These are phyloP conservation scores for Calameuta filiformis DNA, from an alignment of 2,888 invertebrate species.

Conservation along the genomic window DNA sequence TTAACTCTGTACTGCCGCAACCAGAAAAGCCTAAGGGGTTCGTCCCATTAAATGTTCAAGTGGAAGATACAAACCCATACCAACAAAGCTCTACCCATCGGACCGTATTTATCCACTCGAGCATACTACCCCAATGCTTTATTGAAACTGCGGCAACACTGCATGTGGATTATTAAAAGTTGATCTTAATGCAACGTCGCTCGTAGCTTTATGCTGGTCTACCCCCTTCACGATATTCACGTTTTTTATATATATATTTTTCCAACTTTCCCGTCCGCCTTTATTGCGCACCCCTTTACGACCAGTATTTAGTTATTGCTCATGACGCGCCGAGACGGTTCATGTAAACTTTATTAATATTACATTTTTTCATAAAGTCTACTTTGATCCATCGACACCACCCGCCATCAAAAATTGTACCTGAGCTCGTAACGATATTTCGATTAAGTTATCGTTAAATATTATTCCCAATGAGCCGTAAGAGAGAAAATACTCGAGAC, in stretches of 20 bases:
- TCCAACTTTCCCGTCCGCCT: not conserved
- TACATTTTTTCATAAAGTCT: not conserved
- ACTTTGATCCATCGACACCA: not conserved
- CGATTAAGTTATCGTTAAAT: not conserved
- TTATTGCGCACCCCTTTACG: not conserved
- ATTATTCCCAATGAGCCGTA: not conserved
- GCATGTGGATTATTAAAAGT: slow-evolving; percentile 1
- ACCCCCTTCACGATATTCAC: not conserved
- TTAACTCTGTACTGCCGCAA: not conserved
- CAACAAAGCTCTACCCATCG: not conserved
- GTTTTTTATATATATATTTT: not conserved
- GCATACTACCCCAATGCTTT: not conserved
- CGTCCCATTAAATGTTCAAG: not conserved
- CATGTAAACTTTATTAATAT: not conserved
- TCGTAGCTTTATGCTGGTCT: not conserved
- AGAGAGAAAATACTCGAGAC: not conserved
- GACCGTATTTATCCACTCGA: not conserved
- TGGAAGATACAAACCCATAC: not conserved
- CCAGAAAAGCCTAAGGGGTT: not conserved
- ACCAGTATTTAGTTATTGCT: not conserved
- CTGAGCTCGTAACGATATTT: not conserved
- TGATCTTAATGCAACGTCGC: not conserved
- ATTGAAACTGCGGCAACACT: not conserved
- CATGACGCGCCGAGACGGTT: not conserved
- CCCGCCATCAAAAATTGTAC: not conserved